Base-by-base conservation (phyloP, 2,888 invertebrate species). In the Petrophora chlorosata region DNA sequence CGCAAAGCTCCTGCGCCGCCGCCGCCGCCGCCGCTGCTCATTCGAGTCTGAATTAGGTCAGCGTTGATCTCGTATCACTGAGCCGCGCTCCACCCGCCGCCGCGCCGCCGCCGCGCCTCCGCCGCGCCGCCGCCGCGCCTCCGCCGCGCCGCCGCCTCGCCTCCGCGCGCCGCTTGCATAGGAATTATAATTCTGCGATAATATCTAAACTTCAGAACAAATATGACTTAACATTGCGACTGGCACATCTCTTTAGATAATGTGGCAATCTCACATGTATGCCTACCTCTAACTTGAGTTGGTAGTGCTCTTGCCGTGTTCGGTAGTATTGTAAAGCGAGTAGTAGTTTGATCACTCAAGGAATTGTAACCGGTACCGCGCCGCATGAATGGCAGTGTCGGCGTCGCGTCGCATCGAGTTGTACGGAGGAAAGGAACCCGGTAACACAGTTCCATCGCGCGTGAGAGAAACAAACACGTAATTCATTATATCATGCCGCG, bases 401-500 rank as follows among this genome's bases (percentile, higher is more conserved):
- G 7, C 19, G 19, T 4, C 19, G 19, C 19, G 2, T n/a, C n/a
- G 19, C 19, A 2, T 19, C 19, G 19, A 19, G 19, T 1, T 23
- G 32, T 26, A 22, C 26, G 28, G 34, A 13, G 33, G 3, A 5
- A 10, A 25, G 41, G 12, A 10, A 34, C 33, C 19, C 28, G 34
- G 42, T 34, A 17, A 42, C 34, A 34, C 19, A 19, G 26, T 42
- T 34, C 33, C 34, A 8, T 30, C 40, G 12, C 12, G 19, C 32
- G 42, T 42, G 34, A 28, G 34, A 28, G 34, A 42, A 25, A 29
- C 43, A 43, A 22, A 43, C 25, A 25, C 25, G 25, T 9, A 25
- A 25, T 25, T 10, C 8, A 10, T 25, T 10, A 25, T 25, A 25
- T 25, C 25, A 10, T n/a, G n/a, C 25, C 5, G 25, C 25, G 4